Base-by-base conservation (phyloP, 2,797 vertebrate species). In the Sciurus carolinensis region DNA sequence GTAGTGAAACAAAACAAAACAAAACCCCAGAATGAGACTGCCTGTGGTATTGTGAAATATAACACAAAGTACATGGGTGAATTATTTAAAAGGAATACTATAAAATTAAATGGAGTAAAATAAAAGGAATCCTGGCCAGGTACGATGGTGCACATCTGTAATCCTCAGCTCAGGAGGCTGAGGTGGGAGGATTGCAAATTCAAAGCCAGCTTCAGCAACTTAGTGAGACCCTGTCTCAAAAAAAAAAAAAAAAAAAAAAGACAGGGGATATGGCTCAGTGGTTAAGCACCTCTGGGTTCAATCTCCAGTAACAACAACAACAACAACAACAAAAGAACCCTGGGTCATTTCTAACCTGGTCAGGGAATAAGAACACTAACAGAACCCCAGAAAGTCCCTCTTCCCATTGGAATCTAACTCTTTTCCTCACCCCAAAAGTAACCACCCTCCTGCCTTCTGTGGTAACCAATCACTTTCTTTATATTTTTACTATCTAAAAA, bases 401-500 rank as follows among this genome's bases (percentile, higher is more conserved):
- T 77, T 87, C 36, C 82, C n/a, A 82, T 24, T 47, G 71, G 67
- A 72, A 92, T 69, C 30, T 36, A 95, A 47, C 18, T 30, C 50
- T 17, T 10, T 75, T 57, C 44, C 39, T 71, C 8, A 42, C 30
- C n/a, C 13, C 24, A 47, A 33, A 66, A 66, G 14, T 28, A 54
- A 69, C 22, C 26, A 76, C 24, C 44, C 18, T 75, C 26, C 28
- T 85, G 26, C 52, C 39, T 89, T 80, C 47, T 42, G 15, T 86
- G 10, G 44, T 42, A 15, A 39, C 62, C 39, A 54, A 6, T 80
- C 64, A 39, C 84, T 77, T 91, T 82, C 64, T 75, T 88, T 76
- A 28, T 33, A 47, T 44, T 92, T 84, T 94, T 71, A 28, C 13
- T 64, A 22, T 62, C 87, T 95, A 47, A 95, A 85, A 81, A 82